Base-by-base conservation (phyloP, 2,113 vertebrate species). In the Condylura cristata region DNA sequence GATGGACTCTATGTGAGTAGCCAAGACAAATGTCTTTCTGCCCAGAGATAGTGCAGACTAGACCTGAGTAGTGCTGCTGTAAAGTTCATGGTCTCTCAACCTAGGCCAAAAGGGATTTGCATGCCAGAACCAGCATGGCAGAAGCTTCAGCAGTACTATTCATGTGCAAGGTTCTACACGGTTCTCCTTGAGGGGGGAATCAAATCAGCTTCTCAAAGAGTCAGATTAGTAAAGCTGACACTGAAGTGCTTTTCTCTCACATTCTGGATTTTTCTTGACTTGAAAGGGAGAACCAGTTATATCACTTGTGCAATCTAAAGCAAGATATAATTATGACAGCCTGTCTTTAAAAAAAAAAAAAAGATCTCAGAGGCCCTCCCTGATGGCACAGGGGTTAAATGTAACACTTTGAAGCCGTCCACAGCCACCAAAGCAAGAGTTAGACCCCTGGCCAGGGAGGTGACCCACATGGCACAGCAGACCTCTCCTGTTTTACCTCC, bases 101-200 rank as follows among this genome's bases (percentile, higher is more conserved):
- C 12, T 41, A 24, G 0, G 9, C 75, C 44, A 22, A 12, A 61
- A 1, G 13, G 8, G 26, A 12, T 6, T 60, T 44, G 1, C 17
- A 79, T 58, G 17, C 93, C 39, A 39, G 1, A 4, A 0, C 32
- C 13, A 51, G 30, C 9, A 22, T 7, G 8, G 5, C 24, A 34
- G 8, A 24, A 63, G 66, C 6, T 48, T 34, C 17, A 81, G 28
- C 11, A 26, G 24, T 14, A 5, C 14, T 4, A 16, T 37, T 51
- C 26, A 34, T 22, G 39, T 37, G 39, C 2, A 17, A 83, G 28
- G 2, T 56, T 89, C 44, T 70, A 4, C 13, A 17, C 12, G 34
- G 2, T 41, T 66, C 2, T 22, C 22, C 34, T 28, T 18, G 1
- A 58, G 78, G 20, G 71, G 17, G 26, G 20, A 71, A 75, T 86